Evolutionary conservation across 1,140 invertebrate species (phyloP).

Genomic region (Ceratosolen solmsi): DNA sequence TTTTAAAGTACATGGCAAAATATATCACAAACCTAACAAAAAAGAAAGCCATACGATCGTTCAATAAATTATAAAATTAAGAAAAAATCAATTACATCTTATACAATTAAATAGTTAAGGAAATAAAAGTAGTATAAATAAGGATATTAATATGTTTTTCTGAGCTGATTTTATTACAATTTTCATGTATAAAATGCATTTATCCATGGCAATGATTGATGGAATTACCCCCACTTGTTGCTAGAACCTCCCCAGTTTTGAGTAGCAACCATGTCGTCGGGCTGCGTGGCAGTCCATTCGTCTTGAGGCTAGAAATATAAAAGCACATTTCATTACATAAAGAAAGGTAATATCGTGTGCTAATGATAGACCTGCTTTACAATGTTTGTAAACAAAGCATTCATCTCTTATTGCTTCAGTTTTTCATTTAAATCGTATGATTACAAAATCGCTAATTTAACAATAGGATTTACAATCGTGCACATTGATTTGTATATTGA

Average conservation of each 20-base stretch:
- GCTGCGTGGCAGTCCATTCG: slow-evolving; percentile 61
- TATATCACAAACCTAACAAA: slow-evolving; percentile 35
- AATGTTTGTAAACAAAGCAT: too few species aligned
- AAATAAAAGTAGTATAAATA: slow-evolving; percentile 32
- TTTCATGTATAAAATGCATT: slow-evolving; percentile 36
- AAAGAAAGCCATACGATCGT: background rate
- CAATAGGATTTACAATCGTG: too few species aligned
- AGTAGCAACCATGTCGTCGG: slow-evolving; percentile 34
- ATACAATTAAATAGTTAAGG: background rate
- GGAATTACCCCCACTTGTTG: slow-evolving; percentile 56
- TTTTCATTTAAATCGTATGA: too few species aligned
- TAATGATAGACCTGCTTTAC: too few species aligned
- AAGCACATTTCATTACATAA: background rate
- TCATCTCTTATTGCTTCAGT: too few species aligned
- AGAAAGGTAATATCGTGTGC: background rate
- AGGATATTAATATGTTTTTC: background rate
- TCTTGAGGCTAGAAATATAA: slow-evolving; percentile 59
- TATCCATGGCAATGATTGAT: background rate
- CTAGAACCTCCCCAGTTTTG: slow-evolving; percentile 67
- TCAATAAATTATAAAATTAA: background rate
- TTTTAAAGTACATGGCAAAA: slow-evolving; percentile 92
- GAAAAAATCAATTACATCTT: background rate
- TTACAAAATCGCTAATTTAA: too few species aligned
- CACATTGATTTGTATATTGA: too few species aligned
- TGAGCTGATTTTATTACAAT: slow-evolving; percentile 54